Evolutionary conservation across 2,888 invertebrate species (phyloP).

Genomic region (Eudasyphora cyanicolor): DNA sequence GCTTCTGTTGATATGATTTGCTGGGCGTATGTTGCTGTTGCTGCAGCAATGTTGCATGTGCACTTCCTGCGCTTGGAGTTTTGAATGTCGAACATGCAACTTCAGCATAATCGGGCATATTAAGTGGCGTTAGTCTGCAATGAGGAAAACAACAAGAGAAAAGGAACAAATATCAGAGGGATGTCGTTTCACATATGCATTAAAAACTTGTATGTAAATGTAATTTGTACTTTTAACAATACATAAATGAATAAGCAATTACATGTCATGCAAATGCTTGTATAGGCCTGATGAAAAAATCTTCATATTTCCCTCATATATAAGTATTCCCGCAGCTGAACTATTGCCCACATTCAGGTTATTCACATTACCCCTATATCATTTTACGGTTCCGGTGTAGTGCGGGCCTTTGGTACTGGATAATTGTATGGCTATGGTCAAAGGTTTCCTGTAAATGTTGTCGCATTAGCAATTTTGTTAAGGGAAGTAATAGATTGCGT

Average conservation of each 20-base stretch:
- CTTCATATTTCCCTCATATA: too few relatives aligned
- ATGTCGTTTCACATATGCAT: not conserved
- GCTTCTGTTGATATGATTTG: slow-evolving; percentile 62
- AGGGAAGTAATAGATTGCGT: not conserved
- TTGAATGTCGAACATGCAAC: slow-evolving; percentile 80
- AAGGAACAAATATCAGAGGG: not conserved
- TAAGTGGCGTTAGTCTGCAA: slow-evolving; percentile 79
- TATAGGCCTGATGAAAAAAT: too few relatives aligned
- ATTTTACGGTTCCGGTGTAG: not conserved
- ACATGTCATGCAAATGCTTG: not conserved
- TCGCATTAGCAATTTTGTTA: slow-evolving; percentile 26
- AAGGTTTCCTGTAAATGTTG: not conserved
- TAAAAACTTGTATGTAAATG: not conserved
- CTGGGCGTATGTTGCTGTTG: slow-evolving; percentile 56
- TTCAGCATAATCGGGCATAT: slow-evolving; percentile 81
- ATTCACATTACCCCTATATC: not conserved
- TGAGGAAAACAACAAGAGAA: slow-evolving; percentile 43
- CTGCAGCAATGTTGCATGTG: slow-evolving; percentile 64
- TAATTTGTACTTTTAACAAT: slow-evolving; percentile 16
- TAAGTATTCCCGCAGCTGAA: too few relatives aligned
- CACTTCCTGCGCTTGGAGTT: slow-evolving; percentile 73
- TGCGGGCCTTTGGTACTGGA: not conserved
- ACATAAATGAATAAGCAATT: too few relatives aligned
- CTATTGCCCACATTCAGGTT: too few relatives aligned
- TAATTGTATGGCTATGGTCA: not conserved